Base-by-base conservation (phyloP, 2,797 vertebrate genomes). In the Sebastes minor region DNA sequence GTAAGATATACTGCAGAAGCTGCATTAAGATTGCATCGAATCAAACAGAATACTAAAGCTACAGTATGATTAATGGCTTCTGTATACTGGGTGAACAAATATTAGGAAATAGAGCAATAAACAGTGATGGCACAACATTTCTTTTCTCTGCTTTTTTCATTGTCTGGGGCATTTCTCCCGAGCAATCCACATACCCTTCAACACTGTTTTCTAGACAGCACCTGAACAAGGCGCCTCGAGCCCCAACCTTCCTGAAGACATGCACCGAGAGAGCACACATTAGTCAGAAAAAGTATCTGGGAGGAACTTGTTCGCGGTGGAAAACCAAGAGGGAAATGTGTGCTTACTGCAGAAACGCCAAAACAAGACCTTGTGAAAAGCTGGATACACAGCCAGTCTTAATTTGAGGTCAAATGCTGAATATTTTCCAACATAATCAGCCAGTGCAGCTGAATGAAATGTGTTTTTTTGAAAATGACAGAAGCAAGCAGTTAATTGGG, bases 1-100 rank as follows among this genome's bases (percentile, higher is more conserved):
- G 77, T 67, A 8, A 78, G 78, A 83, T 86, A 84, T 71, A 88
- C 76, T 76, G 81, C 84, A 82, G 74, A 70, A 82, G 78, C 85
- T 69, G 82, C 86, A 88, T 87, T 82, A 82, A 86, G 87, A 83
- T 87, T 83, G 73, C 78, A 81, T 86, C 42, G 74, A 85, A 95
- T 96, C 95, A 95, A 94, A 95, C 94, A 84, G 86, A 94, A 94
- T 95, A 93, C 93, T 94, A 93, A 94, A 86, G 71, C 64, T 74
- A 73, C 71, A 65, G 62, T 68, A 63, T 88, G 91, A 94, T 94
- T 94, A 94, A 94, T 93, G 94, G 92, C 89, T 89, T 71, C 79
- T 83, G 86, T 94, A 93, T 69, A 68, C 32, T 18, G 55, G 57
- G 42, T 81, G 78, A 88, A 84, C 90, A 91, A 90, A 93, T 88